These are phyloP conservation scores for Aplysina aerophoba DNA, from an alignment of 37 sponge, comb jelly and placozoan species.

Conservation along the genomic window DNA sequence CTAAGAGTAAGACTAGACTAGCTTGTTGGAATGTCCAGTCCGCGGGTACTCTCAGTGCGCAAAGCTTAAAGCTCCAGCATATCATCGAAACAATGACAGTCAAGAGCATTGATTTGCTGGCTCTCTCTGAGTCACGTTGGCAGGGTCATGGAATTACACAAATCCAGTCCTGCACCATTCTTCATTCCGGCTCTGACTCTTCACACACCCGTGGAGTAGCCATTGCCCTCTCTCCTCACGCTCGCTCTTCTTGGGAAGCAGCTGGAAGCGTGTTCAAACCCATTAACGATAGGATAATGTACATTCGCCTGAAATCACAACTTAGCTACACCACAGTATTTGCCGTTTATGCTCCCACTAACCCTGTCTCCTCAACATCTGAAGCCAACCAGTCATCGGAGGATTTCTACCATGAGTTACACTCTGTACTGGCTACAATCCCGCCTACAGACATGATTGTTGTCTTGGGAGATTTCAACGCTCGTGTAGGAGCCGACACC, in stretches of 20 bases:
- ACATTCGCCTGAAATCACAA: constrained; percentile 23
- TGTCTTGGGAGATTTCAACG: constrained; percentile 33
- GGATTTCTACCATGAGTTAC: constrained; percentile 12
- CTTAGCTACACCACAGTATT: neutral
- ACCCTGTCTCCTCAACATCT: constrained; percentile 17
- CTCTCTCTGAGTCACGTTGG: neutral
- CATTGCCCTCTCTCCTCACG: constrained; percentile 18
- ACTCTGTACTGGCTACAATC: constrained; percentile 16
- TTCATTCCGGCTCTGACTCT: constrained; percentile 10
- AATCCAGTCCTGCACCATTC: constrained; percentile 17
- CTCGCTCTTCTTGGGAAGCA: constrained; percentile 12
- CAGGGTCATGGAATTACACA: too few relatives aligned
- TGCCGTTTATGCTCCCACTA: constrained; percentile 23
- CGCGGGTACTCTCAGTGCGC: neutral
- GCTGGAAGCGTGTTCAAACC: constrained; percentile 23
- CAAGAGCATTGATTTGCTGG: constrained; percentile 7
- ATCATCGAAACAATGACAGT: neutral
- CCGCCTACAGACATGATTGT: constrained; percentile 36
- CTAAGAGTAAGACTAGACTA: too few relatives aligned
- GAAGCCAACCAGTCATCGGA: constrained; percentile 28
- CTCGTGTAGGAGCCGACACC: constrained; percentile 17
- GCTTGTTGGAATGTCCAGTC: too few relatives aligned
- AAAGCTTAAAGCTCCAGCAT: neutral
- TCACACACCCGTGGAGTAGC: constrained; percentile 32
- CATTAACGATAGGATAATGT: constrained; percentile 10